A percentile compares a stretch with the other conserved stretches of the same genome.
Evolutionary conservation across 37 sponge, comb jelly and placozoan species (phyloP).

Genomic region (Ephydatia muelleri): DNA sequence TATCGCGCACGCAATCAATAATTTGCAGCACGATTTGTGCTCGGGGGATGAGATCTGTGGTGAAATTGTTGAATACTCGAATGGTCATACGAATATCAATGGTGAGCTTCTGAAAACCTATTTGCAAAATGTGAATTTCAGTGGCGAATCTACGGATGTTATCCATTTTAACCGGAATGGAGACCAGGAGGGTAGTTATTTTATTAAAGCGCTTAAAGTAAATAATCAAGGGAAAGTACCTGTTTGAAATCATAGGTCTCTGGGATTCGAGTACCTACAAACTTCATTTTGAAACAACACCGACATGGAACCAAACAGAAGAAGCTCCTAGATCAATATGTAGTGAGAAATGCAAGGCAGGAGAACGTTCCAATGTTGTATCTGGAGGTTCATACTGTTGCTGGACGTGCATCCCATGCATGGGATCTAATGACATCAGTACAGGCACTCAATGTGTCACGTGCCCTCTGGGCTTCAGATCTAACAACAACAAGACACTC

Average conservation of each 20-base stretch:
- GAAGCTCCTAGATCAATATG: too few relatives aligned
- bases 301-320: too few relatives aligned
- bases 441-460: conserved; percentile 19
- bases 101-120: conserved; percentile 30
- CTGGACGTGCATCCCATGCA: too few relatives aligned
- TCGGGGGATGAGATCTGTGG: conserved; percentile 20
- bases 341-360: conserved; percentile 42
- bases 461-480: conserved; percentile 39
- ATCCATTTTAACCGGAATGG: conserved; percentile 59
- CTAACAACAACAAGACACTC: conserved; percentile 29
- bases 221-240: conserved; percentile 19
- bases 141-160: too few relatives aligned
- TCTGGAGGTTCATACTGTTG: too few relatives aligned
- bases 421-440: conserved; percentile 29
- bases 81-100: background rate
- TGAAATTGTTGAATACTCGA: background rate
- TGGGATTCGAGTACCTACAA: background rate
- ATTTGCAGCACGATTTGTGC: conserved; percentile 32
- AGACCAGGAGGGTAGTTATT: conserved; percentile 28
- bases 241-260: too few relatives aligned
- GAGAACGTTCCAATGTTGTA: conserved; percentile 20
- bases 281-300: too few relatives aligned
- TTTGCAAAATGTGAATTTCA: too few relatives aligned
- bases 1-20: too few relatives aligned
- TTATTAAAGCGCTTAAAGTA: conserved; percentile 24